These are phyloP conservation scores for Crocidura indochinensis DNA, from an alignment of 2,797 vertebrate species.

Conservation along the genomic window DNA sequence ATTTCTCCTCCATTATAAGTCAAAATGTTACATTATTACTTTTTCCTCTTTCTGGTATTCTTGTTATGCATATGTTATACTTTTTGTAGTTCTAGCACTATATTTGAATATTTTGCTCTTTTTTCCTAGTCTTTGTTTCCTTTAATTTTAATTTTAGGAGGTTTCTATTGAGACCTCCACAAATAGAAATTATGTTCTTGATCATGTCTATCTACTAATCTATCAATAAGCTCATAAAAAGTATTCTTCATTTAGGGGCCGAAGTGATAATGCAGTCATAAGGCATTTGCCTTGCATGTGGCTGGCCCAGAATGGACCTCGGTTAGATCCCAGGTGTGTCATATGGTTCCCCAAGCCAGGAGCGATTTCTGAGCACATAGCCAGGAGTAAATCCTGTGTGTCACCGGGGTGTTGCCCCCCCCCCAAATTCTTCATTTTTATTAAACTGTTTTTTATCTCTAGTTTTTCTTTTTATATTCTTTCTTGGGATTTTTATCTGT, in stretches of 20 bases:
- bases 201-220: not conserved
- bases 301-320: no score
- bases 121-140: not conserved
- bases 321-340: no score
- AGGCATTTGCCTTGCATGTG: no score
- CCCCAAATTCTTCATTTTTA: not conserved
- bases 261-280: not conserved
- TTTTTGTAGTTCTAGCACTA: not conserved
- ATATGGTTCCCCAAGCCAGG: no score
- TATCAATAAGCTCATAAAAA: not conserved
- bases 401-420: no score
- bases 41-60: not conserved
- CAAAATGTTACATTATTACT: not conserved
- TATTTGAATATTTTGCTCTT: not conserved
- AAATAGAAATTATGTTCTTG: not conserved
- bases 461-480: not conserved
- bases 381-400: no score
- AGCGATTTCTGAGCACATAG: no score
- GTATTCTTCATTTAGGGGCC: not conserved
- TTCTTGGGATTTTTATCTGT: not conserved
- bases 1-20: not conserved
- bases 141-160: slow-evolving; percentile 7
- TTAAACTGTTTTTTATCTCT: not conserved
- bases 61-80: not conserved
- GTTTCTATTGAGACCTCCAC: not conserved